Percentiles rank a stretch among this genome's conserved stretches.
phyloP scores from a whole-genome alignment of 2,888 invertebrate genomes.

The Campoplex capitator region DNA sequence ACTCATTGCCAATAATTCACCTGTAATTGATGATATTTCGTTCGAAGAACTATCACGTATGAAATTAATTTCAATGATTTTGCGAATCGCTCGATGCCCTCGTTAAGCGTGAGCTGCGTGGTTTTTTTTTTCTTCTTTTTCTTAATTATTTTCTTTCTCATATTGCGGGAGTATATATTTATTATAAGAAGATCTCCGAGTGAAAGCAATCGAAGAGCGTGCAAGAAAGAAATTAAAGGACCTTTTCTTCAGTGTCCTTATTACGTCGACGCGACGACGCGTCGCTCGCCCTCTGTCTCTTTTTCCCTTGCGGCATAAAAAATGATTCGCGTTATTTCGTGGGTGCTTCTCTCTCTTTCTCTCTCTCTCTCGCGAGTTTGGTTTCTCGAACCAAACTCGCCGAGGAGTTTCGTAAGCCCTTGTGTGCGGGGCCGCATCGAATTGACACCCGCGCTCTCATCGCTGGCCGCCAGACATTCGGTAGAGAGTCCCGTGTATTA shows the following conservation, averaged over 20 bases:
- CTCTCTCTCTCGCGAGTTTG: no score
- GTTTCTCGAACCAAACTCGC: background rate
- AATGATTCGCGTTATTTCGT: constrained; percentile 59
- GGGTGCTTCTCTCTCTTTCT: constrained; percentile 36
- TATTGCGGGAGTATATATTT: background rate
- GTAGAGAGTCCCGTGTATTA: background rate
- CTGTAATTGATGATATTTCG: background rate
- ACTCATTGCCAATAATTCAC: background rate
- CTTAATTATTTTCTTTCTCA: background rate
- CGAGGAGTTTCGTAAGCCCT: constrained; percentile 55
- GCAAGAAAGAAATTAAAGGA: constrained; percentile 59
- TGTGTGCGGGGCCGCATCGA: constrained; percentile 57
- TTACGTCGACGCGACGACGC: constrained; percentile 12
- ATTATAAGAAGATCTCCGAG: constrained; percentile 28
- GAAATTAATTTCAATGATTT: constrained; percentile 44
- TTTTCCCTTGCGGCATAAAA: constrained; percentile 24
- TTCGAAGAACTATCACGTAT: background rate
- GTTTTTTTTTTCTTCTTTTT: no score
- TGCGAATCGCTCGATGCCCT: constrained; percentile 5
- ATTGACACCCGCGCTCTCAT: constrained; percentile 59
- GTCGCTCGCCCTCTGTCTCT: background rate
- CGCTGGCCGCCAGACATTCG: background rate
- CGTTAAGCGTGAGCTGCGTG: constrained; percentile 20
- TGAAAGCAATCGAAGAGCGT: constrained; percentile 45
- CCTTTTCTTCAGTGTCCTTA: constrained; percentile 46